Percentiles rank a stretch among this genome's conserved stretches.
Conservation (phyloP, 1,140 invertebrate genomes). For the Drosophila jambulina region DNA sequence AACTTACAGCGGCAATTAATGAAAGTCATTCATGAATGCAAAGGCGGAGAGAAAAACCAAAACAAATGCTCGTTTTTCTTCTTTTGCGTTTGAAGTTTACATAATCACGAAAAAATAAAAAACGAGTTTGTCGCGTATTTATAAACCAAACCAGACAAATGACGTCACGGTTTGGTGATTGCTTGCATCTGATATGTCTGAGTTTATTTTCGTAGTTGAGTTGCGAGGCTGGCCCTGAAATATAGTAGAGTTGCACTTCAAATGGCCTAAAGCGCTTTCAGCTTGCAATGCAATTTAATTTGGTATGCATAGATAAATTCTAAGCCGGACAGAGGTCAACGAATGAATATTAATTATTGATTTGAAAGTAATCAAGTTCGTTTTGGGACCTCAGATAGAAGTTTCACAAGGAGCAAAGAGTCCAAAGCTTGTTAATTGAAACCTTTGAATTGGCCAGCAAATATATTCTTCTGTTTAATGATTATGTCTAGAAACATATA, state of each 20-base stretch:
- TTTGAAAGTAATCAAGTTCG: slow-evolving; percentile 19
- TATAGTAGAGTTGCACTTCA: slow-evolving; percentile 52
- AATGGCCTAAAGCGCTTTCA: slow-evolving; percentile 34
- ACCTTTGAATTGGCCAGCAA: too few relatives aligned
- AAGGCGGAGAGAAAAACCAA: slow-evolving; percentile 36
- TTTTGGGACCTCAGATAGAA: neutral
- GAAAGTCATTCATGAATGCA: slow-evolving; percentile 75
- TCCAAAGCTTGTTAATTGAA: too few relatives aligned
- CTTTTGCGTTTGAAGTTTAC: slow-evolving; percentile 46
- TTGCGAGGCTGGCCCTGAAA: slow-evolving; percentile 68
- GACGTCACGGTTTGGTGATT: slow-evolving; percentile 73
- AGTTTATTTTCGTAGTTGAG: slow-evolving; percentile 23
- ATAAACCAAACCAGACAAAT: slow-evolving; percentile 42
- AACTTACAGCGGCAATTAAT: slow-evolving; percentile 62
- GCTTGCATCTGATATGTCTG: slow-evolving; percentile 43
- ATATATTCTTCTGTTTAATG: too few relatives aligned
- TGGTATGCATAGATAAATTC: slow-evolving; percentile 49
- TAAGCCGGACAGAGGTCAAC: slow-evolving; percentile 15
- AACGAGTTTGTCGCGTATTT: slow-evolving; percentile 62
- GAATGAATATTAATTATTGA: slow-evolving; percentile 20
- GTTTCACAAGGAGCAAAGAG: neutral
- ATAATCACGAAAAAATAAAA: slow-evolving; percentile 47
- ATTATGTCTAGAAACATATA: too few relatives aligned
- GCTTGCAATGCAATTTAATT: slow-evolving; percentile 43
- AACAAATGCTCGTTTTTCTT: slow-evolving; percentile 60